Percentiles rank a stretch among this genome's conserved stretches.
Conservation (phyloP, 2,888 invertebrate genomes). For the Caenorhabditis virilis region DNA sequence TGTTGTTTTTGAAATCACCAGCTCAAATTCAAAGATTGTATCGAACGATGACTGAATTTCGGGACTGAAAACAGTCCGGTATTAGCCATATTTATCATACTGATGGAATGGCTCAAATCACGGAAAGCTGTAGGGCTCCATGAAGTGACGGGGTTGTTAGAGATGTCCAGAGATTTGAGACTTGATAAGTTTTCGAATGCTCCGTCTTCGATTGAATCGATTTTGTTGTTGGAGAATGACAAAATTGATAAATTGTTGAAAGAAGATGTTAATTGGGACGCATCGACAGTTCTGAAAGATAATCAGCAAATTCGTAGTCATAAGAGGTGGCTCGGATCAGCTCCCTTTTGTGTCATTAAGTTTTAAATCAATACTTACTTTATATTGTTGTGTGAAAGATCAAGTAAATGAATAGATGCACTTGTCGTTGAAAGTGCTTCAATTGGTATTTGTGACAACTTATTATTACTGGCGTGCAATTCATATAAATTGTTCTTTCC, state of each 20-base stretch:
- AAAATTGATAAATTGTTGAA: slow-evolving; percentile 53
- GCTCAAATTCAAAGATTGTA: slow-evolving; percentile 62
- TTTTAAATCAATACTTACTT: slow-evolving; percentile 16
- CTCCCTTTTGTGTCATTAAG: no score
- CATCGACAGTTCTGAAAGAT: slow-evolving; percentile 37
- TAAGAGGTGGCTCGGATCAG: no score
- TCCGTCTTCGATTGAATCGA: slow-evolving; percentile 64
- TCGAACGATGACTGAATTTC: slow-evolving; percentile 48
- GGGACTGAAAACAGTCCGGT: slow-evolving; percentile 67
- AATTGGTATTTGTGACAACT: slow-evolving; percentile 77
- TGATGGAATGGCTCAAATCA: slow-evolving; percentile 57
- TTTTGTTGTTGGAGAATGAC: slow-evolving; percentile 52
- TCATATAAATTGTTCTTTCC: slow-evolving; percentile 76
- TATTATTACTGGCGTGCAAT: slow-evolving; percentile 77
- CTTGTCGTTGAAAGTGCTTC: slow-evolving; percentile 70
- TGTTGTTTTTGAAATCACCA: slow-evolving; percentile 19
- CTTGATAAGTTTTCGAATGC: slow-evolving; percentile 55
- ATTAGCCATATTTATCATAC: slow-evolving; percentile 59
- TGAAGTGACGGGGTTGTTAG: slow-evolving; percentile 65
- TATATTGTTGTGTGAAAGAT: slow-evolving; percentile 80
- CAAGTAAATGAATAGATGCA: slow-evolving; percentile 77
- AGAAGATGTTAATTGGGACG: slow-evolving; percentile 42
- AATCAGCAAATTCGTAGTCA: no score
- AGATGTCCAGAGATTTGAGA: slow-evolving; percentile 59
- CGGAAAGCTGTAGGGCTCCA: slow-evolving; percentile 66